Conservation (phyloP, 2,888 invertebrate genomes). For the Mylabris sibirica region DNA sequence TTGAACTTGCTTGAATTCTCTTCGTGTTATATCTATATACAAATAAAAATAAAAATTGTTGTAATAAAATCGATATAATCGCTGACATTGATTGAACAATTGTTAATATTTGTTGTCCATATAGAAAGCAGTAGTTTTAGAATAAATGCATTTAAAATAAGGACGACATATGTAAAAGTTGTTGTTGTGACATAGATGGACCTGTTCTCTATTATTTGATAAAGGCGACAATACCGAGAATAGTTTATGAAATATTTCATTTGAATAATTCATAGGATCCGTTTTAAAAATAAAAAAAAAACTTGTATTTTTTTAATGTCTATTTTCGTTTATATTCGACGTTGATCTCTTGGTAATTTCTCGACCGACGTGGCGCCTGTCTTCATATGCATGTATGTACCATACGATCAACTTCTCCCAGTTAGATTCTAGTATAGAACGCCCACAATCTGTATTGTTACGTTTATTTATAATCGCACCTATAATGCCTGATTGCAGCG, state of each 20-base stretch:
- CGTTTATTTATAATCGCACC: slow-evolving; percentile 21
- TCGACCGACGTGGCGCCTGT: slow-evolving; percentile 12
- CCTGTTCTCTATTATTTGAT: slow-evolving; percentile 32
- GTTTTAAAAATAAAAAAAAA: slow-evolving; percentile 27
- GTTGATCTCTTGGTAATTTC: slow-evolving; percentile 9
- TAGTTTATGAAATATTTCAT: slow-evolving; percentile 33
- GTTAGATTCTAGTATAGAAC: slow-evolving; percentile 11
- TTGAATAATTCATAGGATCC: slow-evolving; percentile 30
- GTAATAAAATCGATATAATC: slow-evolving; percentile 1
- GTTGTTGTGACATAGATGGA: slow-evolving; percentile 35
- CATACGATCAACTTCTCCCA: slow-evolving; percentile 6
- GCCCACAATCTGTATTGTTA: slow-evolving; percentile 16
- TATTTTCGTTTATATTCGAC: slow-evolving; percentile 5
- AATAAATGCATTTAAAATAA: slow-evolving; percentile 33
- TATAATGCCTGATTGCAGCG: slow-evolving; percentile 14
- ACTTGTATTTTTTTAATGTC: not conserved
- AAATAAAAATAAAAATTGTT: not conserved
- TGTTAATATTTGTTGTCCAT: slow-evolving; percentile 5
- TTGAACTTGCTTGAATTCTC: not conserved
- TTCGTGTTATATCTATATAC: not conserved
- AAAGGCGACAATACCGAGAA: slow-evolving; percentile 34
- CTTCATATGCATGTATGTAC: not conserved
- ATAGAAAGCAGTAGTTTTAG: slow-evolving; percentile 23
- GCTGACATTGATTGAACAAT: slow-evolving; percentile 1
- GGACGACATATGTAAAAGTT: slow-evolving; percentile 34